Conservation (phyloP, 1,140 invertebrate genomes). For the Sitophilus oryzae region DNA sequence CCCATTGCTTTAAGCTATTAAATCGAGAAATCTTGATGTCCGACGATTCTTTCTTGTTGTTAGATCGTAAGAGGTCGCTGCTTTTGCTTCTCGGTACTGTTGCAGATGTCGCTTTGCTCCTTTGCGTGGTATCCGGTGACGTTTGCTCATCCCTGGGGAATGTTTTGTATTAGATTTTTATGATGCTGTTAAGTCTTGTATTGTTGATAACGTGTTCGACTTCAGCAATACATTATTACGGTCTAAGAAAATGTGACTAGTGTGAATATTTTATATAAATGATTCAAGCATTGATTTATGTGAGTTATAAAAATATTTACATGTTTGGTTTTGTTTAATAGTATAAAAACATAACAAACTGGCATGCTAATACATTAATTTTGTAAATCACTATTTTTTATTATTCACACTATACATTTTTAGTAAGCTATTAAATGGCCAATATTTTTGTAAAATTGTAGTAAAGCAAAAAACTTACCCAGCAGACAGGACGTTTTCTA, state of each 20-base stretch:
- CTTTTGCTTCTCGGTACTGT: slow-evolving; percentile 51
- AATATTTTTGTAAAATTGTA: background rate
- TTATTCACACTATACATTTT: slow-evolving; percentile 24
- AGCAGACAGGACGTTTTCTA: slow-evolving; percentile 65
- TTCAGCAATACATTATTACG: background rate
- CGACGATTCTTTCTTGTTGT: slow-evolving; percentile 51
- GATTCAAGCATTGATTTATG: too few relatives aligned
- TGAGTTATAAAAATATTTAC: slow-evolving; percentile 5
- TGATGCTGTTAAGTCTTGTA: slow-evolving; percentile 11
- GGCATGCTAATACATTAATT: background rate
- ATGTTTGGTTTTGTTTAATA: background rate
- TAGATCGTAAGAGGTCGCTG: slow-evolving; percentile 57
- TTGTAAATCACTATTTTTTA: background rate
- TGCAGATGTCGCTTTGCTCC: slow-evolving; percentile 19
- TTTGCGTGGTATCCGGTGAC: slow-evolving; percentile 23
- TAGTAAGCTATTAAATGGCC: slow-evolving; percentile 3
- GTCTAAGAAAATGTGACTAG: slow-evolving; percentile 5
- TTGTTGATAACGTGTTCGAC: background rate
- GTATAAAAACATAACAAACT: slow-evolving; percentile 5
- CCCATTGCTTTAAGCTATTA: slow-evolving; percentile 77
- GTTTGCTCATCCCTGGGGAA: slow-evolving; percentile 36
- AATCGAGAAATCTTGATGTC: slow-evolving; percentile 66
- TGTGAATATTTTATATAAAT: slow-evolving; percentile 12
- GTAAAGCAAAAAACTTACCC: too few relatives aligned
- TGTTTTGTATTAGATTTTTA: slow-evolving; percentile 6